phyloP scores from a whole-genome alignment of 2,113 vertebrate species.

The Hippocampus mohnikei region DNA sequence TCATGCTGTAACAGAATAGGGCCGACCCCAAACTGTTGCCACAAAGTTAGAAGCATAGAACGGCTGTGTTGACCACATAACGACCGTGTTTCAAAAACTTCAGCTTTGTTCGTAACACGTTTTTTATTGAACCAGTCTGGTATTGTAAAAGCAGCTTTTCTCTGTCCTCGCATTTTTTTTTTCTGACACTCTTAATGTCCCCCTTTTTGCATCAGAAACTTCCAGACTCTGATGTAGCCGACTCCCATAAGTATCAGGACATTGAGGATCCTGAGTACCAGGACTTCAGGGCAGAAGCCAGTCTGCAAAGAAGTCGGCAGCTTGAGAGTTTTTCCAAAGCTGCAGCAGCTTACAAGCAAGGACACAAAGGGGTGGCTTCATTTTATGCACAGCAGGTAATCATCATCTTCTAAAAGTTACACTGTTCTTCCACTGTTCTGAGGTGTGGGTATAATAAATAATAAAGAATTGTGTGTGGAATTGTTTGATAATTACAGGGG shows the following conservation, averaged over 20 bases:
- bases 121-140: neutral
- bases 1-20: neutral
- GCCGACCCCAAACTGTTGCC: no score
- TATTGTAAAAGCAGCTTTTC: neutral
- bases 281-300: constrained; percentile 89
- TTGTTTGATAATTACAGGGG: no score
- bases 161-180: neutral
- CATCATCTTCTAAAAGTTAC: neutral
- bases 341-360: constrained; percentile 84
- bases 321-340: constrained; percentile 86
- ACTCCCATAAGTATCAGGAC: constrained; percentile 75
- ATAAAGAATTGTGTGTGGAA: neutral
- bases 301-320: constrained; percentile 81
- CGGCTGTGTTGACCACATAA: no score
- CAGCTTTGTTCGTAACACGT: neutral
- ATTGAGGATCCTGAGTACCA: constrained; percentile 85
- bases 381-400: constrained; percentile 92
- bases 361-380: constrained; percentile 85
- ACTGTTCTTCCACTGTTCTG: neutral
- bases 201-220: constrained; percentile 34
- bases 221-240: neutral
- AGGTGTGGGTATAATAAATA: neutral
- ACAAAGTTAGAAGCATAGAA: no score
- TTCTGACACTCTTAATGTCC: neutral
- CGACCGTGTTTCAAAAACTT: no score